phyloP scores from a whole-genome alignment of 2,113 vertebrate species.

The Poeciliopsis prolifica region DNA sequence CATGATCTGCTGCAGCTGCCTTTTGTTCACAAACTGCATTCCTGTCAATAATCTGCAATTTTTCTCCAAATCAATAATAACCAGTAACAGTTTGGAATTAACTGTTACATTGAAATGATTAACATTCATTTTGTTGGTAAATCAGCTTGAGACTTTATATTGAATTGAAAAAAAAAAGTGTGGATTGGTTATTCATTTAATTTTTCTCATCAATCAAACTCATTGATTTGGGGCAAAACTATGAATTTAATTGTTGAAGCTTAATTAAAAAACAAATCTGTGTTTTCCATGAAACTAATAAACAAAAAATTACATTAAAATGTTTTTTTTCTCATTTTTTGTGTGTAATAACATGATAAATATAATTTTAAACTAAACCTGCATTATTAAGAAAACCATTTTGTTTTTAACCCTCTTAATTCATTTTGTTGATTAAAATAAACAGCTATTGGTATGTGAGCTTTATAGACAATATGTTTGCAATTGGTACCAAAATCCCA shows the following conservation, averaged over 20 bases:
- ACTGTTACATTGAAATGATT: background rate
- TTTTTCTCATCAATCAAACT: background rate
- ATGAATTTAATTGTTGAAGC: background rate
- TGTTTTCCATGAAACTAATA: conserved; percentile 23
- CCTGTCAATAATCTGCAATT: background rate
- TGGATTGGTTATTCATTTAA: background rate
- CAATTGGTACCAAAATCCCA: no score
- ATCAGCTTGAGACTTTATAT: background rate
- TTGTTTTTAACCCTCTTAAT: no score
- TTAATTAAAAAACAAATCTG: background rate
- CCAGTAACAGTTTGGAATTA: background rate
- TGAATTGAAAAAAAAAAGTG: background rate
- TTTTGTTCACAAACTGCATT: no score
- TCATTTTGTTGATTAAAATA: no score
- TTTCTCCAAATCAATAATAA: background rate
- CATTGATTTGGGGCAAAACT: background rate
- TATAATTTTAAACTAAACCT: background rate
- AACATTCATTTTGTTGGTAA: background rate
- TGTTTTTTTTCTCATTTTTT: background rate
- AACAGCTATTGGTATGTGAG: no score
- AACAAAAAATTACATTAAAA: conserved; percentile 9
- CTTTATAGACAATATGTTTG: no score
- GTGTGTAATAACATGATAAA: background rate
- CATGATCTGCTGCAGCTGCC: background rate
- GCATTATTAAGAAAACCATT: background rate